phyloP scores from a whole-genome alignment of 2,797 vertebrate species.

The Phataginus tricuspis region DNA sequence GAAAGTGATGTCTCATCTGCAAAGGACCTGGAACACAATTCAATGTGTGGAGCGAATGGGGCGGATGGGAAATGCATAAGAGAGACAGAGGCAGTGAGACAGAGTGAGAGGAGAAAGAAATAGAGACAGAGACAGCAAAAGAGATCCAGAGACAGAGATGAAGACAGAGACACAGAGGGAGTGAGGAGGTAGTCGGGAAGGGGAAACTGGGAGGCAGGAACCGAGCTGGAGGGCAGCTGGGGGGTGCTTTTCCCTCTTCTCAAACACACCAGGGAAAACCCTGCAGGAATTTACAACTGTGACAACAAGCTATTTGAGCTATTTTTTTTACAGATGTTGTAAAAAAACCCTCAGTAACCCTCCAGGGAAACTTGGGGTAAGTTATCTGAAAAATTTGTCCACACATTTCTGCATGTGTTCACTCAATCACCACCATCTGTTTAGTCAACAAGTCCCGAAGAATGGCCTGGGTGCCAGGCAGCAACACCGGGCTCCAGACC shows the following conservation, averaged over 20 bases:
- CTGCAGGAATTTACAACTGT: neutral
- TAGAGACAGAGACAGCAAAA: neutral
- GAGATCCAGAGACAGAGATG: neutral
- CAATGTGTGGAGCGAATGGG: neutral
- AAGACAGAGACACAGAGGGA: rapidly evolving
- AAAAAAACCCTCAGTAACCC: neutral
- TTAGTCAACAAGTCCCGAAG: neutral
- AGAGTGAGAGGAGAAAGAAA: neutral
- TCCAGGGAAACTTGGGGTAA: neutral
- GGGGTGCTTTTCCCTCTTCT: neutral
- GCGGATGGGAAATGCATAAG: neutral
- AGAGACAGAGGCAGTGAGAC: neutral
- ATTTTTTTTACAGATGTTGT: neutral
- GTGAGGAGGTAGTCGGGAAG: rapidly evolving
- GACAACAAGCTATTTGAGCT: neutral
- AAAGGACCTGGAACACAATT: rapidly evolving
- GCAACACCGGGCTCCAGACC: rapidly evolving
- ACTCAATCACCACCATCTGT: neutral
- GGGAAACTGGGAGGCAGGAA: rapidly evolving
- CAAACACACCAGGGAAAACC: neutral
- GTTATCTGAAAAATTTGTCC: neutral
- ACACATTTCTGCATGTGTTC: neutral
- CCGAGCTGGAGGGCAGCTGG: neutral
- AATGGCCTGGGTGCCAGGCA: too few species aligned
- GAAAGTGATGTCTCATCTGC: neutral